Conservation (phyloP, 2,888 invertebrate genomes). For the Machimus rusticus region DNA sequence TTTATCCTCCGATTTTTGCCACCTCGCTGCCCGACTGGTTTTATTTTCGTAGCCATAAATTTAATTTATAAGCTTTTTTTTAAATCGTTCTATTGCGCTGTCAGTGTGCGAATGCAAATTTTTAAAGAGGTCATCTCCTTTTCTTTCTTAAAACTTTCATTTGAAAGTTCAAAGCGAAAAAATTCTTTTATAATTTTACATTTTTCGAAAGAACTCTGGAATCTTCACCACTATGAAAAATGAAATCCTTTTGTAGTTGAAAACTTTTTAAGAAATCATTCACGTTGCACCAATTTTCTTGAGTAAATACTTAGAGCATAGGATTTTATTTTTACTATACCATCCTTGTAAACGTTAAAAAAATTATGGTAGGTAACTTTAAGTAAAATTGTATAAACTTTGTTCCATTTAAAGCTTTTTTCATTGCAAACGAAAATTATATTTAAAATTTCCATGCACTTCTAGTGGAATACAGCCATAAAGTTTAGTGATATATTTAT, state of each 20-base stretch:
- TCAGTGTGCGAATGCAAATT: background rate
- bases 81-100: background rate
- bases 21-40: background rate
- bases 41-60: background rate
- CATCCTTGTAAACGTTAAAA: background rate
- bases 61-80: background rate
- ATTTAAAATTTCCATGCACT: background rate
- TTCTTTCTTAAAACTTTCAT: background rate
- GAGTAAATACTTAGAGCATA: background rate
- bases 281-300: background rate
- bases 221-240: background rate
- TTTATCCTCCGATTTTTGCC: background rate
- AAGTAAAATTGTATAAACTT: background rate
- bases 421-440: background rate
- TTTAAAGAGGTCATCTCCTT: background rate
- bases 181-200: background rate
- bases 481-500: background rate
- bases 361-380: background rate
- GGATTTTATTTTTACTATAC: background rate
- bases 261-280: background rate
- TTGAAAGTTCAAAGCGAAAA: background rate
- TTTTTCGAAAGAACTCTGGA: background rate
- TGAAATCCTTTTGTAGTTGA: background rate
- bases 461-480: background rate
- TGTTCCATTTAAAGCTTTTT: background rate